phyloP scores from a whole-genome alignment of 2,113 vertebrate species.

The Oryzias javanicus region DNA sequence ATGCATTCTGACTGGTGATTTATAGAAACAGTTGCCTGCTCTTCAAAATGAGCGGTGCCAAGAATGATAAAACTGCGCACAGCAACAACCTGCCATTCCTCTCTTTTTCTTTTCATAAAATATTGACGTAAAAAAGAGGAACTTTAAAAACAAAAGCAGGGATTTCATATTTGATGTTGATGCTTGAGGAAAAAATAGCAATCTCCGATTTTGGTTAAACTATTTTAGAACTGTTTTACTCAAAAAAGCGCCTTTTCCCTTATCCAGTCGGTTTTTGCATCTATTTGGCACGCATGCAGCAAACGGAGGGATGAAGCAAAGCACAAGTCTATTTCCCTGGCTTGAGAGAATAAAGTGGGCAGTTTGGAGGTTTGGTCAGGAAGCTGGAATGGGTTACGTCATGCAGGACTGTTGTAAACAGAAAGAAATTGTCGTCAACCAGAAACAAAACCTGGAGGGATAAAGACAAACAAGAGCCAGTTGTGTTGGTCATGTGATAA shows the following conservation, averaged over 20 bases:
- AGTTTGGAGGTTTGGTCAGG: background rate
- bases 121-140: slow-evolving; percentile 1
- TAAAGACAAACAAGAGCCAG: background rate
- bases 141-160: too few relatives aligned
- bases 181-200: too few relatives aligned
- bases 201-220: too few relatives aligned
- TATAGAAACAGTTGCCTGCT: slow-evolving; percentile 1
- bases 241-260: too few relatives aligned
- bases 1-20: slow-evolving; percentile 2
- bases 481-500: background rate
- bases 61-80: slow-evolving; percentile 9
- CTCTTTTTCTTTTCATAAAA: background rate
- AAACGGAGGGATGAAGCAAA: too few relatives aligned
- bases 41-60: slow-evolving; percentile 2
- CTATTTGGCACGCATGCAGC: too few relatives aligned
- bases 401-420: background rate
- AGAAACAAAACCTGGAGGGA: background rate
- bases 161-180: too few relatives aligned
- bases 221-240: too few relatives aligned
- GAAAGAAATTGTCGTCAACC: background rate
- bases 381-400: background rate
- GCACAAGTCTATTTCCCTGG: too few relatives aligned
- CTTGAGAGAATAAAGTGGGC: too few relatives aligned
- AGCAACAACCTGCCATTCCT: slow-evolving; percentile 1
- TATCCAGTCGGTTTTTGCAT: too few relatives aligned